Percentiles rank a stretch among this genome's conserved stretches.
Conservation (phyloP, 2,113 vertebrate genomes). For the Hylia prasina region DNA sequence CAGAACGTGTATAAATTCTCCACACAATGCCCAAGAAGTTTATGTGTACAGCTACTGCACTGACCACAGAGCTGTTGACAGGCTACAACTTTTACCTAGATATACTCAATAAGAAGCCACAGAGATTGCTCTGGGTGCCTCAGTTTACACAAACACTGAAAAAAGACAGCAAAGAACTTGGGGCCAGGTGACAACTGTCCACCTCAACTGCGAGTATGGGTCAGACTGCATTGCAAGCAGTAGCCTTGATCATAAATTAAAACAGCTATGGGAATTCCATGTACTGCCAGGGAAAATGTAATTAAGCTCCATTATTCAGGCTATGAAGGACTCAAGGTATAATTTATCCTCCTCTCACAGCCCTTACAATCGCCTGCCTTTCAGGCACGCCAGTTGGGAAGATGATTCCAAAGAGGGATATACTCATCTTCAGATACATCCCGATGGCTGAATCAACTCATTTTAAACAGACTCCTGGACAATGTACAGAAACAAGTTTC, state of each 20-base stretch:
- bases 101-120: background rate
- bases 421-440: background rate
- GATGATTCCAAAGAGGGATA: background rate
- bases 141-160: background rate
- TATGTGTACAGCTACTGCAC: rapidly evolving
- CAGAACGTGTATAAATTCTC: background rate
- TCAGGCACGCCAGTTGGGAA: background rate
- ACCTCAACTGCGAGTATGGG: background rate
- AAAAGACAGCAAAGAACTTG: background rate
- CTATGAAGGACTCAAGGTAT: background rate
- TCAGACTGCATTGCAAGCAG: background rate
- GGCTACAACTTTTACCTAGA: background rate
- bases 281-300: background rate
- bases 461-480: background rate
- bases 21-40: rapidly evolving
- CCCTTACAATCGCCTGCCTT: background rate
- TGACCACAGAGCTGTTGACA: rapidly evolving
- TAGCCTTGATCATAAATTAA: background rate
- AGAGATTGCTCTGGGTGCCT: background rate
- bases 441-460: background rate
- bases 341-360: background rate
- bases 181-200: background rate
- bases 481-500: background rate
- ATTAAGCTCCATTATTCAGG: conserved; percentile 15
- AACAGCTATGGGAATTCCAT: background rate